Evolutionary conservation across 2,797 vertebrate genomes (phyloP).

Genomic region (Neoniphon sammara): DNA sequence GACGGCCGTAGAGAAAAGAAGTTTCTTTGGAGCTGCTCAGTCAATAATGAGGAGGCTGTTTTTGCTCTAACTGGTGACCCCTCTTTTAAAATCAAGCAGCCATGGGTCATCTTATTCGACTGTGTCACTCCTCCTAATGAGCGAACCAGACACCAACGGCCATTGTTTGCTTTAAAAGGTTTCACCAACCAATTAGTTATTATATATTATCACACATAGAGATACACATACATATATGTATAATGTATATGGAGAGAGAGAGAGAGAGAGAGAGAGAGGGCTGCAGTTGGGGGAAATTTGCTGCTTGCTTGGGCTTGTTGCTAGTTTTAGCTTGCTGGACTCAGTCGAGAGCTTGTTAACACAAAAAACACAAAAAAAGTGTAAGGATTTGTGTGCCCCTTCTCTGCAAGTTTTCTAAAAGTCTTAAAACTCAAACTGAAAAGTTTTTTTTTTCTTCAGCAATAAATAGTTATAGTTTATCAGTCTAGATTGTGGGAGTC

Average conservation of each 20-base stretch:
- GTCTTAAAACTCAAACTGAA: neutral
- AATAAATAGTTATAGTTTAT: too few relatives aligned
- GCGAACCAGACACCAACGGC: constrained; percentile 29
- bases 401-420: neutral
- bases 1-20: constrained; percentile 22
- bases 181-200: constrained; percentile 51
- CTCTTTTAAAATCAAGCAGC: constrained; percentile 46
- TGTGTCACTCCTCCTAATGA: constrained; percentile 60
- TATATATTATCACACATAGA: constrained; percentile 3
- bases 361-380: neutral
- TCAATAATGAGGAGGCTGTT: constrained; percentile 63
- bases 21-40: constrained; percentile 29
- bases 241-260: too few relatives aligned
- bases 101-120: constrained; percentile 48
- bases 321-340: neutral
- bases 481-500: too few relatives aligned
- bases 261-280: too few relatives aligned
- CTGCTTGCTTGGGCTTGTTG: neutral
- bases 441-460: too few relatives aligned
- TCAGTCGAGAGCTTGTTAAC: neutral
- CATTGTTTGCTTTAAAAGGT: constrained; percentile 43
- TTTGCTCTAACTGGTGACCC: constrained; percentile 28
- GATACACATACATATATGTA: too few relatives aligned
- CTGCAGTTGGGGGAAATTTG: neutral
- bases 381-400: neutral